Conservation (phyloP, 2,888 invertebrate genomes). For the Liposcelis brunnea region DNA sequence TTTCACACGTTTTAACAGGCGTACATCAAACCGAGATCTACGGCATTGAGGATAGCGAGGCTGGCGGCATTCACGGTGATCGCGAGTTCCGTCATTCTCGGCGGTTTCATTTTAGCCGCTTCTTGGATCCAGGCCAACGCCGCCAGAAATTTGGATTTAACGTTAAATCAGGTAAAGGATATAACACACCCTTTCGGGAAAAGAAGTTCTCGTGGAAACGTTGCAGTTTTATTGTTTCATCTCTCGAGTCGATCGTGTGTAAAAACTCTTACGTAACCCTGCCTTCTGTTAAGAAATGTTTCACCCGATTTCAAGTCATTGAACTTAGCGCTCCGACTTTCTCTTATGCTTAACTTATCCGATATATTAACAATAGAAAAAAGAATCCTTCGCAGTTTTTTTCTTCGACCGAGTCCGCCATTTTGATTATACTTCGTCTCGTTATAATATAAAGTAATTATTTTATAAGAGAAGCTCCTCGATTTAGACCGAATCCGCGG, state of each 20-base stretch:
- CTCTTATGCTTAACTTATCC: no score
- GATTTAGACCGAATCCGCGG: no score
- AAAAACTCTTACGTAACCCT: background rate
- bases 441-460: no score
- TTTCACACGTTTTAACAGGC: conserved; percentile 38
- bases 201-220: conserved; percentile 34
- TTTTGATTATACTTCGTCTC: no score
- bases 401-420: no score
- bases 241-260: background rate
- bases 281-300: conserved; percentile 4
- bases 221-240: conserved; percentile 27
- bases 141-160: conserved; percentile 36
- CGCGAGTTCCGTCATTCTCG: conserved; percentile 61
- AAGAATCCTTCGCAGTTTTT: no score
- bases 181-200: background rate
- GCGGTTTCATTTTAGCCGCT: conserved; percentile 65
- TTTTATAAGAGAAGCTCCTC: no score
- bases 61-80: conserved; percentile 71
- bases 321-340: background rate
- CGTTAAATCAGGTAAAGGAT: conserved; percentile 11
- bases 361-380: no score
- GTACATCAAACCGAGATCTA: conserved; percentile 52
- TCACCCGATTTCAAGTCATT: conserved; percentile 4
- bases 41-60: conserved; percentile 70
- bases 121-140: conserved; percentile 68